phyloP scores from a whole-genome alignment of 2,113 vertebrate genomes.

The Pangasianodon gigas region DNA sequence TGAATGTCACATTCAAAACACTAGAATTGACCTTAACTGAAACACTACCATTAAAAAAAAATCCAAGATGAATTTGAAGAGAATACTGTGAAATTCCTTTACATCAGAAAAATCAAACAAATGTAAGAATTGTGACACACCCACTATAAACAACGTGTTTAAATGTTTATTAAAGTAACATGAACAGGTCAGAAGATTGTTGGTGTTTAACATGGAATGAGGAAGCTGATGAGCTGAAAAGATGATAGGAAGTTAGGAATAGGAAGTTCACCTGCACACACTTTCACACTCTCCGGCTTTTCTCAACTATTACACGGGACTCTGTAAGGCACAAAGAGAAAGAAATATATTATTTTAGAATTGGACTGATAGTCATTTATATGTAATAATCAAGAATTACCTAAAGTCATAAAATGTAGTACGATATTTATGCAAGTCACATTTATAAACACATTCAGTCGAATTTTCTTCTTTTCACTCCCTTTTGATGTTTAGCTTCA shows the following conservation, averaged over 20 bases:
- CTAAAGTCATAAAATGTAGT: background rate
- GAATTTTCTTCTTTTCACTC: too few relatives aligned
- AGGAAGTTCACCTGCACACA: background rate
- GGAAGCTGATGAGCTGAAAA: background rate
- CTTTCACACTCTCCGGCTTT: background rate
- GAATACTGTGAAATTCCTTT: background rate
- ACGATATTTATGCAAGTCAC: too few relatives aligned
- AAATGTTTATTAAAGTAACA: background rate
- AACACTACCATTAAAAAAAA: background rate
- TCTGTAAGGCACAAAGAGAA: conserved; percentile 51
- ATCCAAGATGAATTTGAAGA: background rate
- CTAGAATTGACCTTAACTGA: too few relatives aligned
- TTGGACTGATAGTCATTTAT: background rate
- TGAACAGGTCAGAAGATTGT: background rate
- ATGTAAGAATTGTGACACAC: background rate
- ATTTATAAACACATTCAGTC: too few relatives aligned
- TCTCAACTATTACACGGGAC: conserved; percentile 18
- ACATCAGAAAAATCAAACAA: background rate
- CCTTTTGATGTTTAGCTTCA: too few relatives aligned
- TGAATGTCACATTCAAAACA: too few relatives aligned
- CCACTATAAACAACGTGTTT: accelerated
- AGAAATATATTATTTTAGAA: background rate
- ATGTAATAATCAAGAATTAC: too few relatives aligned
- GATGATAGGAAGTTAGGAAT: too few relatives aligned
- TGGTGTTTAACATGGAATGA: background rate